Evolutionary conservation across 2,113 vertebrate species (phyloP).

Genomic region (Dendropsophus ebraccatus): DNA sequence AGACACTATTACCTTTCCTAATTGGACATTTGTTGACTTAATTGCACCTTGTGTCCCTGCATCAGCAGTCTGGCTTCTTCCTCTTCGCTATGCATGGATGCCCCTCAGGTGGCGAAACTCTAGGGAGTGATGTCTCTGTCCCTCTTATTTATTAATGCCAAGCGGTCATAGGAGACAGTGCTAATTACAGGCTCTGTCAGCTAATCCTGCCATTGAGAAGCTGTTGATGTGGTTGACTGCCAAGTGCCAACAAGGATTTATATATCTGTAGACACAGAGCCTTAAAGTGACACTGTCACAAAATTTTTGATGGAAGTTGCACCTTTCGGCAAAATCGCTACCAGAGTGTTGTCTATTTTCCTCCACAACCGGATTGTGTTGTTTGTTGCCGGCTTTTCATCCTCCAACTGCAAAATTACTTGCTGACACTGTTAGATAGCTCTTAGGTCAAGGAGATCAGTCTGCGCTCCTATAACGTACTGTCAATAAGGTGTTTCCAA

Average conservation of each 20-base stretch:
- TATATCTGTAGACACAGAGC: neutral
- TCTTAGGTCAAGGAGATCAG: no score
- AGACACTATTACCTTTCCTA: conserved; percentile 68
- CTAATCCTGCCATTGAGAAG: conserved; percentile 62
- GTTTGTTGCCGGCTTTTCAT: neutral
- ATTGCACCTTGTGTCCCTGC: conserved; percentile 76
- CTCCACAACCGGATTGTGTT: neutral
- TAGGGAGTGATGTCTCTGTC: conserved; percentile 69
- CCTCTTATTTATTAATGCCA: conserved; percentile 77
- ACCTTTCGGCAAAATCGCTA: neutral
- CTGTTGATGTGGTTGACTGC: conserved; percentile 33
- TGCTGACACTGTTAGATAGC: no score
- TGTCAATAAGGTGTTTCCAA: no score
- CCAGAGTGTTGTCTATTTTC: neutral
- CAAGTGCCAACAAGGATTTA: conserved; percentile 26
- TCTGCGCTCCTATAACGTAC: no score
- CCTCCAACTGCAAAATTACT: no score
- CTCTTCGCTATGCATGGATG: conserved; percentile 72
- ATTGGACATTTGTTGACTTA: conserved; percentile 78
- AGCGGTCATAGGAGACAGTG: conserved; percentile 71
- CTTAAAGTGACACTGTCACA: neutral
- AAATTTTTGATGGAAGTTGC: neutral
- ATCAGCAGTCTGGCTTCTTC: conserved; percentile 67
- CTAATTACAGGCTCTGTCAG: conserved; percentile 67
- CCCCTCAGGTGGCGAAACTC: conserved; percentile 72